phyloP scores from a whole-genome alignment of 2,797 vertebrate genomes.

The Glyptemys insculpta region DNA sequence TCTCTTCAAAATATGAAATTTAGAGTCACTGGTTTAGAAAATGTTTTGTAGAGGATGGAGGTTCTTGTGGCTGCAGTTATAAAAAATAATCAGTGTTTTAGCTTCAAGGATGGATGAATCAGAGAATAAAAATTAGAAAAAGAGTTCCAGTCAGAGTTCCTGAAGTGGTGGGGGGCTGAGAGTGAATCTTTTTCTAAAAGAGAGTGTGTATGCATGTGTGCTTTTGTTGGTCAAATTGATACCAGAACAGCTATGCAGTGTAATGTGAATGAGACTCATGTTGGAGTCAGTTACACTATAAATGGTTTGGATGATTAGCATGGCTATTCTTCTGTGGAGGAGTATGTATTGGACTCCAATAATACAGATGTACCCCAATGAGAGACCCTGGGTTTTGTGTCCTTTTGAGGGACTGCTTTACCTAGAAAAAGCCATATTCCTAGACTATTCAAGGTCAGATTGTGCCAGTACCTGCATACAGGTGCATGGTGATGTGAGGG shows the following conservation, averaged over 20 bases:
- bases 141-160: background rate
- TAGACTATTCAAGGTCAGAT: background rate
- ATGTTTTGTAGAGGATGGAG: constrained; percentile 47
- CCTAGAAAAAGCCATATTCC: background rate
- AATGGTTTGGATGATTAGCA: background rate
- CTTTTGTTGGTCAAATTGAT: background rate
- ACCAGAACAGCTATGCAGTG: background rate
- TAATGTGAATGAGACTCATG: background rate
- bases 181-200: background rate
- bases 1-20: constrained; percentile 59
- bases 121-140: constrained; percentile 59
- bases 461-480: background rate
- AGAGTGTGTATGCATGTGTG: background rate
- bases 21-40: constrained; percentile 59
- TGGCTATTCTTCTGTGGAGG: fast-evolving
- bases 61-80: constrained; percentile 54
- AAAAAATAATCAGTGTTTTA: constrained; percentile 48
- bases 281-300: background rate
- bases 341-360: background rate
- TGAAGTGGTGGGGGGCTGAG: background rate
- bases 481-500: background rate
- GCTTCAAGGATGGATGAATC: constrained; percentile 44
- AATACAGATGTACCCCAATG: background rate
- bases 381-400: background rate
- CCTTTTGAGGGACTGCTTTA: background rate